Base-by-base conservation (phyloP, 2,113 vertebrate genomes). In the Myanophis thanlyinensis region DNA sequence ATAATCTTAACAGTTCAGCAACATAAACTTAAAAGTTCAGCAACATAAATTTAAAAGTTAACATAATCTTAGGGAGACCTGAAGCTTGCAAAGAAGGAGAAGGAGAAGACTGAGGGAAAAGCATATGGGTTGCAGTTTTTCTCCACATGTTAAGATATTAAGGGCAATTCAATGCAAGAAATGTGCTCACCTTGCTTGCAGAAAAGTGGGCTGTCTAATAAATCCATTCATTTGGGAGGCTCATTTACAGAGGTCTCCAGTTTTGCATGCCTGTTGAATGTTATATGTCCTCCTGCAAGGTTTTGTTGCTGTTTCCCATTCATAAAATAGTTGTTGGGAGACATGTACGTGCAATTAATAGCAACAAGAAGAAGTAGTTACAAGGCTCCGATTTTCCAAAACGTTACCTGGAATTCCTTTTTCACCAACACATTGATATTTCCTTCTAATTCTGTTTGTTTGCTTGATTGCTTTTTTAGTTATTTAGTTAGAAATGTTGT, bases 161-260 rank as follows among this genome's bases (percentile, higher is more conserved):
- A 67, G 54, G 7, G 67, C 88, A 15, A 4, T 25, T 94, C 56
- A 54, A 56, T 94, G 46, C 91, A 95, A 91, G 53, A 95, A 91
- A 88, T 90, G 46, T 47, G 92, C 48, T 90, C 20, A 95, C 86
- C 93, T 22, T 94, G 91, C 93, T 90, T 30, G 51, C 15, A 90
- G 93, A 91, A 62, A 84, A 53, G 87, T 93, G 92, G 92, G 51
- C 40, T 80, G 91, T 54, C 93, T 48, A 94, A 94, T 91, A 84
- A 59, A 44, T 35, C 90, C 25, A 30, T 30, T 56, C 88, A 23
- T 86, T 27, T 87, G 56, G 30, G 23, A 91, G 20, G 13, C 62
- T 73, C 86, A 51, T 93, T 85, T 90, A 86, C 48, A 23, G 30
- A 35, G 30, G 1, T 73, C 62, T 13, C 11, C 30, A 67, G 13